phyloP scores from a whole-genome alignment of 2,888 invertebrate species.

The Conchocele bisecta region DNA sequence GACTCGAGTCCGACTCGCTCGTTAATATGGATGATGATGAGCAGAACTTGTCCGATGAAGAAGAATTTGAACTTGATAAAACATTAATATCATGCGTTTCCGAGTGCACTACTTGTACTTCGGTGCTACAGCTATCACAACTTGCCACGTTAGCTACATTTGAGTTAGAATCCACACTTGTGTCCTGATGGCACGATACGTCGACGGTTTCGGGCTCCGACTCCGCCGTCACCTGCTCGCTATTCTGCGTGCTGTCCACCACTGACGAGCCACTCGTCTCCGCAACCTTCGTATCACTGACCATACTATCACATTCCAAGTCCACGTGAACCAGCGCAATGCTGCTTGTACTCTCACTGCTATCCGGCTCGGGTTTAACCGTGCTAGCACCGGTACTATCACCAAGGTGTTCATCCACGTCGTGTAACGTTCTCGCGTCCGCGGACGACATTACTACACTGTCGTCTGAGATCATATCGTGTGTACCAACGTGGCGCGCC shows the following conservation, averaged over 20 bases:
- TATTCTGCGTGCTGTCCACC: slow-evolving; percentile 56
- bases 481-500: slow-evolving; percentile 46
- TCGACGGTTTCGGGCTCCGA: too few species aligned
- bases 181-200: slow-evolving; percentile 8
- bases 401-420: too few species aligned
- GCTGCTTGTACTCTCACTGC: slow-evolving; percentile 51
- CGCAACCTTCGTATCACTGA: slow-evolving; percentile 3
- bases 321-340: slow-evolving; percentile 42
- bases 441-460: too few species aligned
- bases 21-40: slow-evolving; percentile 11
- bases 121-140: slow-evolving; percentile 60
- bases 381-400: too few species aligned
- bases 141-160: slow-evolving; percentile 7
- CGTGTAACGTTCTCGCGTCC: too few species aligned
- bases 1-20: too few species aligned
- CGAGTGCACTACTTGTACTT: slow-evolving; percentile 33
- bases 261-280: slow-evolving; percentile 28
- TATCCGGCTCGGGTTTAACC: slow-evolving; percentile 58
- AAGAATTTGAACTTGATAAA: background rate
- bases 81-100: background rate
- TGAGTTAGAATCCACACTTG: too few species aligned
- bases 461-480: slow-evolving; percentile 22
- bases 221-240: too few species aligned
- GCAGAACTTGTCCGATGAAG: background rate
- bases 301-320: slow-evolving; percentile 59